Evolutionary conservation across 2,113 vertebrate species (phyloP).

Genomic region (Bambusicola thoracicus): DNA sequence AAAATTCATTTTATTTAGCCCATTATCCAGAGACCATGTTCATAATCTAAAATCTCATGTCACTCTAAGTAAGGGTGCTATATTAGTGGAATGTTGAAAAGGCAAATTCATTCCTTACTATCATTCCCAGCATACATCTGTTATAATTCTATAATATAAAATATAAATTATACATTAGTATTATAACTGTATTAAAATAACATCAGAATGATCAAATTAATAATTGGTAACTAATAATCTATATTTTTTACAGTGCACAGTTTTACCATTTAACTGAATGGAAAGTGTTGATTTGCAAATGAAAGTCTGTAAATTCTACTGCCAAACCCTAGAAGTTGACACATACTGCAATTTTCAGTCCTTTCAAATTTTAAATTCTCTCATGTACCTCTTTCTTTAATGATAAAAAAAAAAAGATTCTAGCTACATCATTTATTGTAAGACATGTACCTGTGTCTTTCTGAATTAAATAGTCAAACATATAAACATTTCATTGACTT

Average conservation of each 20-base stretch:
- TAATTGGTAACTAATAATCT: background rate
- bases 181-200: background rate
- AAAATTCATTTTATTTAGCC: background rate
- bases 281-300: constrained; percentile 4
- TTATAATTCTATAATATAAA: background rate
- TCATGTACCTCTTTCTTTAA: background rate
- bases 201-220: background rate
- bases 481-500: background rate
- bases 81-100: background rate
- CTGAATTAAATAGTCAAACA: background rate
- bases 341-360: background rate
- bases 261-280: background rate
- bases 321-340: background rate
- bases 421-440: background rate
- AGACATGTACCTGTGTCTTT: background rate
- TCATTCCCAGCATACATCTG: background rate
- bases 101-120: background rate
- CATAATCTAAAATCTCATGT: background rate
- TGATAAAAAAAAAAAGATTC: background rate
- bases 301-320: background rate
- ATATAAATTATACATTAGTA: background rate
- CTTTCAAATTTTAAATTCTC: background rate
- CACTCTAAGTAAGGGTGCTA: background rate
- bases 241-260: background rate
- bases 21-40: background rate